phyloP scores from a whole-genome alignment of 2,888 invertebrate species.

The Incurvaria masculella region DNA sequence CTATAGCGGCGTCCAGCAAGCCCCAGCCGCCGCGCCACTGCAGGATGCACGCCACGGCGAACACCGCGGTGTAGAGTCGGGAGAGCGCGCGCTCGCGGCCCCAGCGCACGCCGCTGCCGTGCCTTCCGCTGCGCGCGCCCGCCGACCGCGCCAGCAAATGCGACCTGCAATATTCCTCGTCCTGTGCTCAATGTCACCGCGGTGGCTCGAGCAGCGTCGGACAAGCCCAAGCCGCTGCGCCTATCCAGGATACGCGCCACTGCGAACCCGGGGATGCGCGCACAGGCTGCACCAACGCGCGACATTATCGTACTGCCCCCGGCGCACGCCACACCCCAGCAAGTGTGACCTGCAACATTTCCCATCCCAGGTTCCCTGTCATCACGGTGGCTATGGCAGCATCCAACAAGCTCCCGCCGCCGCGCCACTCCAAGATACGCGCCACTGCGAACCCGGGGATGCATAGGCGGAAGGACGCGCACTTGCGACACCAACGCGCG shows the following conservation, averaged over 20 bases:
- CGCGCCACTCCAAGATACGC: conserved; percentile 86
- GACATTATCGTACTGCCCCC: conserved; percentile 20
- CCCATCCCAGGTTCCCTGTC: not conserved
- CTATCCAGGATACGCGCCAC: conserved; percentile 88
- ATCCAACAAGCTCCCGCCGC: conserved; percentile 76
- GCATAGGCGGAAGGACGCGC: conserved; percentile 63
- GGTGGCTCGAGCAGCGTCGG: too few species aligned
- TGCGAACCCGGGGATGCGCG: too few species aligned
- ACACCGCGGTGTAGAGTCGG: conserved; percentile 70
- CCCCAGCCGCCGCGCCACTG: conserved; percentile 88
- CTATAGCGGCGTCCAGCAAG: conserved; percentile 63
- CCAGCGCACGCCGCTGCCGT: conserved; percentile 28
- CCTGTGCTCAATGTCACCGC: not conserved
- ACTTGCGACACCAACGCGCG: conserved; percentile 33
- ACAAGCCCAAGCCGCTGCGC: conserved; percentile 88
- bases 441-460: conserved; percentile 71
- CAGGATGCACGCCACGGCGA: conserved; percentile 76
- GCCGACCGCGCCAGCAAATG: conserved; percentile 31
- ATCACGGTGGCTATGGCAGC: conserved; percentile 51
- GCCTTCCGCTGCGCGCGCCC: conserved; percentile 27
- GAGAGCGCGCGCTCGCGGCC: conserved; percentile 46
- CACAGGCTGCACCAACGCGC: conserved; percentile 33
- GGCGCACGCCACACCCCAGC: conserved; percentile 32
- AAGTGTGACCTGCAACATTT: conserved; percentile 27
- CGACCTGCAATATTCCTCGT: conserved; percentile 21